A percentile compares a stretch with the other conserved stretches of the same genome.
These are phyloP conservation scores for Hyposoter didymator DNA, from an alignment of 2,888 invertebrate species.

Conservation along the genomic window DNA sequence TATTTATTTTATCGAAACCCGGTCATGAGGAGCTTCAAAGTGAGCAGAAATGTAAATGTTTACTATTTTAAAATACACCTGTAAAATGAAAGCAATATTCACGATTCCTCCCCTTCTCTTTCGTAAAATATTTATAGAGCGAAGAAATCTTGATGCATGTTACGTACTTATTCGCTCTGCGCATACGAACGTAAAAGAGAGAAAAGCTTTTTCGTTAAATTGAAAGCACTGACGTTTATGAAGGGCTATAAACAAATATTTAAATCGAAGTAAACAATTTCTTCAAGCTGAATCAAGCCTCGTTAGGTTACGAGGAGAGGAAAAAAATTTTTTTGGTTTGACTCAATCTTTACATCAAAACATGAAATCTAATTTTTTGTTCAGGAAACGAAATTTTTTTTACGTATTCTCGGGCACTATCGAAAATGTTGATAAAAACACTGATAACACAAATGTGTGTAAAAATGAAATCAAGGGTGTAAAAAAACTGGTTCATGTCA, in stretches of 20 bases:
- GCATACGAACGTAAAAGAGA: not conserved
- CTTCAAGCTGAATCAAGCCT: no score
- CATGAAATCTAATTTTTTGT: not conserved
- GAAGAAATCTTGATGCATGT: slow-evolving; percentile 5
- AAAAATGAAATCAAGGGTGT: not conserved
- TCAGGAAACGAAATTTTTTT: not conserved
- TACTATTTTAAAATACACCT: not conserved
- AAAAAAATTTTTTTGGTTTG: not conserved
- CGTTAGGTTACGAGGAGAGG: no score
- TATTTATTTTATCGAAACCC: slow-evolving; percentile 40
- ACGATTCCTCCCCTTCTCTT: not conserved
- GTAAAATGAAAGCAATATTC: not conserved
- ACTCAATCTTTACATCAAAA: not conserved
- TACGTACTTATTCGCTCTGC: slow-evolving; percentile 29
- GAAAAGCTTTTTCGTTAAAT: slow-evolving; percentile 53
- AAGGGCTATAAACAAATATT: not conserved
- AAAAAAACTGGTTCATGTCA: not conserved
- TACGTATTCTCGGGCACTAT: no score
- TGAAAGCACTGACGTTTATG: slow-evolving; percentile 71
- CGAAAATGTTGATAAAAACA: not conserved
- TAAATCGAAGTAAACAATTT: no score
- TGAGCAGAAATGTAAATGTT: not conserved
- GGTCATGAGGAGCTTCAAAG: slow-evolving; percentile 3
- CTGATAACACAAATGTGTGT: not conserved
- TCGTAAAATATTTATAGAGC: slow-evolving; percentile 21